A percentile compares a stretch with the other conserved stretches of the same genome.
Conservation (phyloP, 2,888 invertebrate genomes). For the Eupithecia inturbata region DNA sequence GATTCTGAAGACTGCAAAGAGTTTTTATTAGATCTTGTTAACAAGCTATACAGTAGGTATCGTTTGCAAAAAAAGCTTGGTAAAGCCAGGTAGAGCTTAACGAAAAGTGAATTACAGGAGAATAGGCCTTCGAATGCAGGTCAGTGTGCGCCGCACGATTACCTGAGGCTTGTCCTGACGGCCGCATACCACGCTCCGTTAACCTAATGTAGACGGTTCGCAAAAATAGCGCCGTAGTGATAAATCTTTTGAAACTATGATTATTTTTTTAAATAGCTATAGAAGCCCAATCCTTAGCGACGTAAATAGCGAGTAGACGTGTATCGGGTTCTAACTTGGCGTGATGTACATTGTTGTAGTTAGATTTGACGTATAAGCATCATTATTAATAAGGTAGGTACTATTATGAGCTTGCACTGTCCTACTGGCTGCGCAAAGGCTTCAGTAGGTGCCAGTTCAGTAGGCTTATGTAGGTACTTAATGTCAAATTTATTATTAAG, state of each 20-base stretch:
- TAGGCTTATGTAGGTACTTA: too few relatives aligned
- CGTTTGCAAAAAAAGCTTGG: background rate
- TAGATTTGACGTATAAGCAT: too few relatives aligned
- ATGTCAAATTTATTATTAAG: too few relatives aligned
- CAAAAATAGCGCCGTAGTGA: background rate
- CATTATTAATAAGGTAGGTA: too few relatives aligned
- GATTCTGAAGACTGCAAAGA: background rate
- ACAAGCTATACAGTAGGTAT: background rate
- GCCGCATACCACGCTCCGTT: constrained; percentile 17
- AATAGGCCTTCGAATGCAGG: constrained; percentile 25
- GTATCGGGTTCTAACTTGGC: too few relatives aligned
- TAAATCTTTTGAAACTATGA: background rate
- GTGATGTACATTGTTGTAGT: too few relatives aligned
- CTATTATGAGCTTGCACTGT: too few relatives aligned
- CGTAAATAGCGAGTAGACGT: too few relatives aligned
- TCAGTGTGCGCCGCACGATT: constrained; percentile 16
- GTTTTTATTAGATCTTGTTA: background rate
- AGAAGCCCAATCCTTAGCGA: too few relatives aligned
- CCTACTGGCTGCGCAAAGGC: too few relatives aligned
- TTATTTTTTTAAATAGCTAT: too few relatives aligned
- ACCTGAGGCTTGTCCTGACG: constrained; percentile 5
- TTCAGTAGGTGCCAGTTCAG: too few relatives aligned
- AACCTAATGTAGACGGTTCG: constrained; percentile 12
- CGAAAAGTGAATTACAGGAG: constrained; percentile 3
- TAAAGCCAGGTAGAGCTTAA: background rate